phyloP scores from a whole-genome alignment of 2,113 vertebrate genomes.

The Ascaphus truei region DNA sequence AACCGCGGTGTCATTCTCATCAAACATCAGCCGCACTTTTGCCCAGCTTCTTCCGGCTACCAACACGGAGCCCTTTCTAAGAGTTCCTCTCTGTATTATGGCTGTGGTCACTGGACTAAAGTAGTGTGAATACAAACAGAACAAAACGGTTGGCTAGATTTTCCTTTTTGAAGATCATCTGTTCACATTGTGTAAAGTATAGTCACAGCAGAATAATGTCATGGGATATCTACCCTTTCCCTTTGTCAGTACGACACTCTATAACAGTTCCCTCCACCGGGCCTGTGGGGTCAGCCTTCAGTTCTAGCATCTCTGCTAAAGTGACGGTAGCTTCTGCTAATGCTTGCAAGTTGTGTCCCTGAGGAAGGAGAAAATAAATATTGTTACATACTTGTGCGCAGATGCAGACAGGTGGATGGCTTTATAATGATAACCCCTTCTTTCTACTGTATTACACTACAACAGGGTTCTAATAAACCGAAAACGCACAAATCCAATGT shows the following conservation, averaged over 20 bases:
- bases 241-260: slow-evolving; percentile 86
- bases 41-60: slow-evolving; percentile 88
- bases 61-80: slow-evolving; percentile 77
- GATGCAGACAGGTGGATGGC: too few species aligned
- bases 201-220: neutral
- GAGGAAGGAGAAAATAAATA: neutral
- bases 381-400: too few species aligned
- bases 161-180: neutral
- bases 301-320: slow-evolving; percentile 85
- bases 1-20: slow-evolving; percentile 73
- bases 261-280: slow-evolving; percentile 81
- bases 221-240: slow-evolving; percentile 67
- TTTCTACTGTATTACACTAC: too few species aligned
- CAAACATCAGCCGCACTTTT: slow-evolving; percentile 86
- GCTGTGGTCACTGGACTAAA: slow-evolving; percentile 77
- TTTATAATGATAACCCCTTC: too few species aligned
- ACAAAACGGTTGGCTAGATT: neutral
- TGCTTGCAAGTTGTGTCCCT: slow-evolving; percentile 84
- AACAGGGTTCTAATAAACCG: too few species aligned
- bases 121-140: slow-evolving; percentile 26
- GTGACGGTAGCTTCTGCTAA: slow-evolving; percentile 84
- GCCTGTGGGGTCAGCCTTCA: slow-evolving; percentile 79
- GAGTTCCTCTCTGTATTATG: slow-evolving; percentile 82
- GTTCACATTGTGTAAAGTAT: neutral
- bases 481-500: too few species aligned